Base-by-base conservation (phyloP, 2,888 invertebrate genomes). In the Cremastobaeus sp. region DNA sequence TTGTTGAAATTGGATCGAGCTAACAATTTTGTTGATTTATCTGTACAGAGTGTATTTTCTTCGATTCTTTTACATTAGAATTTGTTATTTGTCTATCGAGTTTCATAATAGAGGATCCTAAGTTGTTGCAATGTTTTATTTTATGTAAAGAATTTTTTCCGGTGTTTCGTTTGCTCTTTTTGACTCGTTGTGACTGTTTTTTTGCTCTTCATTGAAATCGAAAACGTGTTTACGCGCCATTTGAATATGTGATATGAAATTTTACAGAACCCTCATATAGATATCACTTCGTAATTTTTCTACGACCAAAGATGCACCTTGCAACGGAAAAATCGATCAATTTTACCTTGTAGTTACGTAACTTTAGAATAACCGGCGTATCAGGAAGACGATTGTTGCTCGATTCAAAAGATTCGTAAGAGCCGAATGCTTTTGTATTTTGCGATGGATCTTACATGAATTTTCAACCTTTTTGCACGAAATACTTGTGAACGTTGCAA, bases 281-380 rank as follows among this genome's bases (percentile, higher is more conserved):
- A 37, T 14, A 17, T 25, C 28, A 28, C 34, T 12, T 43, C 32
- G 37, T 28, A 43, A 30, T 43, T 55, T 55, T 55, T 41, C 32
- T 41, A 54, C 17, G 39, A 39, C 54, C 54, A 54, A 54, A 54
- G 54, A 54, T 54, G 54, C 54, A 54, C 37, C 25, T 5, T 17
- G 35, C 3, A 25, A 25, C 30, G 12, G 14, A 52, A 14, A 14
- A 35, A 52, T 52, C 14, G 15, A 52, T 34, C 15, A 35, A 35
- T 37, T 57, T 21, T 30, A 37, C n/a, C 14, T 35, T 3, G 47
- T 39, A 25, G 30, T 11, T 6, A 41, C 41, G 32, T 30, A 17
- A 52, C 41, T 32, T 28, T 50, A 62, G 35, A n/a, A 25, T 18
- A 21, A 20, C n/a, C n/a, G n/a, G n/a, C n/a, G n/a, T n/a, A n/a